Evolutionary conservation across 2,797 vertebrate species (phyloP).

Genomic region (Pseudopleuronectes americanus): DNA sequence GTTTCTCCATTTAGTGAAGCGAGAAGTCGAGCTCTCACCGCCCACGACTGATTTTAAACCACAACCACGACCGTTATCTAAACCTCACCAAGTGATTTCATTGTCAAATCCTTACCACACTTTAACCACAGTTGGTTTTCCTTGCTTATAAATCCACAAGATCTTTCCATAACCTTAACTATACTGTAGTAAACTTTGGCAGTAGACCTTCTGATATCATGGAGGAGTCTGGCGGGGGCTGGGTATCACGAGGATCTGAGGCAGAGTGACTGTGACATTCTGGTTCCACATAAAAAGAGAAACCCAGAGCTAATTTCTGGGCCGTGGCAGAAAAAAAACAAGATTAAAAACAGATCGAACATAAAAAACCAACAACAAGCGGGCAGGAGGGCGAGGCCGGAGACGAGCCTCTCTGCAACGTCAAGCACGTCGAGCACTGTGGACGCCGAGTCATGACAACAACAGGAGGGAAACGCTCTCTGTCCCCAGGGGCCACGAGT

Average conservation of each 20-base stretch:
- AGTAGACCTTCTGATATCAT: neutral
- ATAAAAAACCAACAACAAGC: slow-evolving; percentile 5
- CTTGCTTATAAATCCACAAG: neutral
- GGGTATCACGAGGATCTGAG: neutral
- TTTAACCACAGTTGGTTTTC: neutral
- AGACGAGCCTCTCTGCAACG: slow-evolving; percentile 9
- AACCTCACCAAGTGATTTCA: neutral
- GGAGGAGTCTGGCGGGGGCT: neutral
- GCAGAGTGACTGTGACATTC: neutral
- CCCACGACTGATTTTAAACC: neutral
- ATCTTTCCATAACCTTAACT: neutral
- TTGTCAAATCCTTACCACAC: no score
- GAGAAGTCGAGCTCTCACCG: neutral
- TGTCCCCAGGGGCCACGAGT: neutral
- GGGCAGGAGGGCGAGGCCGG: slow-evolving; percentile 25
- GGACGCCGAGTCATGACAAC: neutral
- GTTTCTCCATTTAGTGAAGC: neutral
- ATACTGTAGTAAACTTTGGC: neutral
- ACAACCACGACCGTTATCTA: neutral
- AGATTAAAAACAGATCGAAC: slow-evolving; percentile 38
- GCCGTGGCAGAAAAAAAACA: slow-evolving; percentile 9
- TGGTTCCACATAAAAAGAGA: slow-evolving; percentile 19
- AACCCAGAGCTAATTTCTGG: slow-evolving; percentile 14
- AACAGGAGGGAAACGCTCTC: neutral
- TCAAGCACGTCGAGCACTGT: slow-evolving; percentile 19